Evolutionary conservation across 2,888 invertebrate species (phyloP), one percentile per base, ranked within the genome.

Genomic region (Muscina levida): DNA sequence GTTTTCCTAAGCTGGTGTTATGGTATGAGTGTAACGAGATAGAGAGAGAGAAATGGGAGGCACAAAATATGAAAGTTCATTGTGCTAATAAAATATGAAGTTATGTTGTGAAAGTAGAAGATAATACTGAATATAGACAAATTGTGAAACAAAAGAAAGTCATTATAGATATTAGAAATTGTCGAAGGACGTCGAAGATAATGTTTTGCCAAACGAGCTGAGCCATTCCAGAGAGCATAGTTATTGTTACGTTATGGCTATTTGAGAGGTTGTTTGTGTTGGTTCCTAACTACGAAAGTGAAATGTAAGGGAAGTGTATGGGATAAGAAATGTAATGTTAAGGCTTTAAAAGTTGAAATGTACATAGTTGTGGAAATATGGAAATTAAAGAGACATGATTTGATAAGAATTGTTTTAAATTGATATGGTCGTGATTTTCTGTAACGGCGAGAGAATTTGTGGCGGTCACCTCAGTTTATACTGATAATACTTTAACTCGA

Each of bases 41-140:
- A 42, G 17, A 19, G 22, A 19, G 15, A 15, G 10, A 15, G 39
- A 8, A n/a, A 8, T 57, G 31, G 31, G 3, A 22, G 26, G 48
- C 5, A 2, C 13, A 31, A 31, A 31, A 31, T 31, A 31, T 31
- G 67, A 75, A 77, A 74, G 68, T 81, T 75, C 65, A 77, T 74
- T 75, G 68, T 53, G 77, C 72, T 53, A 53, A 68, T 68, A 53
- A 57, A 19, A 15, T 31, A 70, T 22, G 57, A 74, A 22, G 57
- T 57, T 42, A 26, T 26, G 31, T 56, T 56, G 59, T 24, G 46
- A 56, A 70, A 46, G 15, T 71, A 67, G 31, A 6, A 72, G 62
- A 57, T 75, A 77, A 68, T 77, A 73, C 62, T 66, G 42, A 26
- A 62, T 68, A 81, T 77, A 74, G 77, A 75, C 71, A 77, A 81